These are phyloP conservation scores for Myzus persicae DNA, from an alignment of 1,140 invertebrate species.

Conservation along the genomic window DNA sequence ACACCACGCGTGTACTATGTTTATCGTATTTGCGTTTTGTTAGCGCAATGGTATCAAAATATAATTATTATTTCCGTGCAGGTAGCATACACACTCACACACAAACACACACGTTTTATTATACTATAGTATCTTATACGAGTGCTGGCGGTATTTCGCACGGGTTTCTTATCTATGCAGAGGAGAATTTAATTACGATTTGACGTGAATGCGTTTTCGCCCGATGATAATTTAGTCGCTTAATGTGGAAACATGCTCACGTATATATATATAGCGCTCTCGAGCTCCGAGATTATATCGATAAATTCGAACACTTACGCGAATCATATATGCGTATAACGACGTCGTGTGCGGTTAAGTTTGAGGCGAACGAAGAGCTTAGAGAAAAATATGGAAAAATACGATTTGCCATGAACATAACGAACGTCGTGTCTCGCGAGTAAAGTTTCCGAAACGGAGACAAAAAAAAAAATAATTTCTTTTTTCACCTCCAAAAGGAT, in stretches of 20 bases:
- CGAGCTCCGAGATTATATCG: neutral
- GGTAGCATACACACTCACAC: neutral
- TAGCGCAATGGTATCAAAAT: neutral
- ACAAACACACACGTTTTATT: neutral
- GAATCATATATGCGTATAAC: neutral
- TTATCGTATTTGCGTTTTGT: neutral
- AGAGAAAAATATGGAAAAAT: too few species aligned
- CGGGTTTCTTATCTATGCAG: neutral
- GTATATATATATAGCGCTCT: neutral
- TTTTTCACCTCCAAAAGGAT: neutral
- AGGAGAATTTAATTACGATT: conserved; percentile 11
- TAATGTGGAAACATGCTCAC: neutral
- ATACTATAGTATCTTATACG: too few species aligned
- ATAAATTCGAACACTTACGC: neutral
- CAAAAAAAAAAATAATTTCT: neutral
- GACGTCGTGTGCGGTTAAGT: neutral
- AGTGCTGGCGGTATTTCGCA: neutral
- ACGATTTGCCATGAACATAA: neutral
- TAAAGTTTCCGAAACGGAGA: neutral
- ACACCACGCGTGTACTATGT: neutral
- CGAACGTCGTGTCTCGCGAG: neutral
- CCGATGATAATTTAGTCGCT: neutral
- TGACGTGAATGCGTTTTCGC: neutral
- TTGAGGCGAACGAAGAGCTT: neutral
- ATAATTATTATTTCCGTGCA: neutral